Evolutionary conservation across 1,140 invertebrate genomes (phyloP), one percentile per base, ranked within the genome.

Genomic region (Sycophila sp.): DNA sequence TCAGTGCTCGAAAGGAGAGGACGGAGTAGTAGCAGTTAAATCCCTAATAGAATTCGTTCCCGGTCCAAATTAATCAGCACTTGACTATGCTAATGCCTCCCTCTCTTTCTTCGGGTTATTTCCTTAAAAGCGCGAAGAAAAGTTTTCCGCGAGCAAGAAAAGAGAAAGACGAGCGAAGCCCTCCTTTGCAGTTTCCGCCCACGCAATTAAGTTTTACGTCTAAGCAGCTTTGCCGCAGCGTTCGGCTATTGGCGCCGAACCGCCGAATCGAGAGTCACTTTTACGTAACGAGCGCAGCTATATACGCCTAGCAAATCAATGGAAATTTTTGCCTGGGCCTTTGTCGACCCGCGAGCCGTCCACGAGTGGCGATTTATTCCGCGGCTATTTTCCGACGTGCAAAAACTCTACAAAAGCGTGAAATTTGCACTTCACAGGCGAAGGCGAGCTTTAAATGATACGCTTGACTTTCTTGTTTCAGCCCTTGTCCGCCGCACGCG

Each of bases 81-180:
- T 63, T 42, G 49, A 70, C 45, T 70, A 63, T 70, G 68, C 68
- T 70, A 70, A 70, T 70, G 24, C 26, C 8, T n/a, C n/a, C n/a
- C n/a, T n/a, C n/a, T n/a, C n/a, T n/a, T n/a, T n/a, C n/a, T 17
- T 40, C 13, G 22, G 10, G n/a, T 30, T 19, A 32, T 60, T 56
- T 67, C 15, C 55, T 67, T 15, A 32, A 55, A 47, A 55, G 64
- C 30, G 45, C 15, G 30, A 67, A 58, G 53, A 67, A 47, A 67
- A 67, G 53, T 47, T 58, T 28, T 51, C 49, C 7, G 24, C 32
- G 53, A 38, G 51, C 15, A 59, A 68, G 30, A n/a, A n/a, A n/a
- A n/a, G n/a, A n/a, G n/a, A n/a, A n/a, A n/a, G n/a, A n/a, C n/a
- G n/a, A n/a, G n/a, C n/a, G n/a, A n/a, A n/a, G n/a, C n/a, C n/a